Base-by-base conservation (phyloP, 2,113 vertebrate species). In the Forbesichthys papilliferus region DNA sequence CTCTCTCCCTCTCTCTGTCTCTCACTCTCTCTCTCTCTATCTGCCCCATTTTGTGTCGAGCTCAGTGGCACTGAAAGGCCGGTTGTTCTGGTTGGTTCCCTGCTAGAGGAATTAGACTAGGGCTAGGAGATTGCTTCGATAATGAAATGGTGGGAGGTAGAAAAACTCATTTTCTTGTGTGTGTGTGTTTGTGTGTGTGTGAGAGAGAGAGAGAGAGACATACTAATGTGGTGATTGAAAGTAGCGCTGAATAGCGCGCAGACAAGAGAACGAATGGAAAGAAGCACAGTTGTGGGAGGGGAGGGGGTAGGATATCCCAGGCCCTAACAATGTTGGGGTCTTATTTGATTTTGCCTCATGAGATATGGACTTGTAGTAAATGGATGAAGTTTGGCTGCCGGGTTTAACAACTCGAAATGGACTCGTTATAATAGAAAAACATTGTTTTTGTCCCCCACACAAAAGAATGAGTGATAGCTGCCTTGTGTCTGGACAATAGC, bases 121-220 rank as follows among this genome's bases (percentile, higher is more conserved):
- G 55, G 10, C 84, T 80, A 83, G 86, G 86, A 89, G 91, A 91
- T 91, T 67, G 61, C 77, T 78, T 70, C 60, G 86, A 87, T 91
- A 90, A 90, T 90, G 84, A 89, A 88, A 86, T 85, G 84, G 88
- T 86, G 82, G 87, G 86, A 88, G 86, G 88, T 81, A 89, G 85
- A 86, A 81, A 87, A 85, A 82, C 79, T 88, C 57, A 90, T 90
- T 90, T 90, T 87, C 86, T 83, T 27, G 27, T 27, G 27, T 27
- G 27, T 84, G 4, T 63, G 71, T 68, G 16, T 78, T 0, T 20
- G 20, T 20, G 20, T 20, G 20, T 20, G 20, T 84, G 4, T 63
- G 71, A 67, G 16, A 16, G 16, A 16, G 16, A 16, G 20, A 20
- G 81, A 77, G 80, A 68, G 65, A 61, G 72, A 85, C 77, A 82